Evolutionary conservation across 2,797 vertebrate species (phyloP), one percentile per base, ranked within the genome.

Genomic region (Aselliscus stoliczkanus): DNA sequence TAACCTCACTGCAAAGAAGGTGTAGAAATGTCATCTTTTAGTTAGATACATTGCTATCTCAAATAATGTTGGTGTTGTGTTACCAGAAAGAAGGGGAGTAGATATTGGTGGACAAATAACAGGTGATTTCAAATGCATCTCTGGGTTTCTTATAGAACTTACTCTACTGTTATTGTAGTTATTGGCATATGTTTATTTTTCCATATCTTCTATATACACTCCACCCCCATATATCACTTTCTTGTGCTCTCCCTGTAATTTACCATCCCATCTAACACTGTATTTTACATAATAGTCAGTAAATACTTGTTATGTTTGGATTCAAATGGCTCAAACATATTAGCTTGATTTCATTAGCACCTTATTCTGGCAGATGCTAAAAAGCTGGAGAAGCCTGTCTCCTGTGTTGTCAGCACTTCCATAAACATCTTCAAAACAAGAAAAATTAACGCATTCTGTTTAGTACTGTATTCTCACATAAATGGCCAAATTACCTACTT

Each of bases 301-400:
- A 84, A 96, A 85, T 92, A 64, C 47, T 69, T 95, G 7, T 83
- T 92, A 72, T 20, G 65, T 94, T 72, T 94, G 44, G 9, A 90
- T 88, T 93, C 34, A 79, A 69, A 23, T 73, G 34, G 88, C 21
- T 62, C 13, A 79, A 62, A 65, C 27, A 21, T 44, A 31, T 70
- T 80, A 88, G n/a, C 23, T 86, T 82, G 60, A 75, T 76, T 90
- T 77, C 50, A 80, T 91, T 94, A 94, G 85, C 79, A 65, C 44
- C 72, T 60, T 90, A 31, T 86, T 60, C 58, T 92, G 81, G 56
- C 34, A 90, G 73, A 89, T 87, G 42, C 42, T 92, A 44, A 92
- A 79, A 87, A 27, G 3, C 15, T 18, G 31, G 44, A 81, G 67
- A 79, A 94, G 21, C 0, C 14, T 7, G 7, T 86, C 37, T 94